A percentile compares a stretch with the other conserved stretches of the same genome.
Conservation (phyloP, 2,113 vertebrate species). For the Baryphthengus martii region DNA sequence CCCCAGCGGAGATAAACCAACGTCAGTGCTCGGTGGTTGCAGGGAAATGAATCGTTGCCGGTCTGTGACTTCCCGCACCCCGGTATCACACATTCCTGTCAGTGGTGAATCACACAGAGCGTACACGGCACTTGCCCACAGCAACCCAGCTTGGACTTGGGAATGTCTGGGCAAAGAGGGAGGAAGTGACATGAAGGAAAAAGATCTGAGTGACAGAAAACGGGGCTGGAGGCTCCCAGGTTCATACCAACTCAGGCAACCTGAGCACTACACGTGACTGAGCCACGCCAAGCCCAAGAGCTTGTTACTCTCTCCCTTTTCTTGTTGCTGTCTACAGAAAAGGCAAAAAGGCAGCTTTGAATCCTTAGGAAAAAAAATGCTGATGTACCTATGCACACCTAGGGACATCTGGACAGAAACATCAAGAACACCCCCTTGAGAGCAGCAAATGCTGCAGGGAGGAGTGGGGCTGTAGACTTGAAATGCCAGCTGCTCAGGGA, state of each 20-base stretch:
- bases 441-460: neutral
- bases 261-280: neutral
- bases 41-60: neutral
- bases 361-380: neutral
- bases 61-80: neutral
- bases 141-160: neutral
- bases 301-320: neutral
- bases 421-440: rapidly evolving
- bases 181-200: neutral
- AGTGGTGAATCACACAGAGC: neutral
- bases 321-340: neutral
- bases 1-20: neutral
- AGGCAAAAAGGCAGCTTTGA: neutral
- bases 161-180: neutral
- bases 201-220: neutral
- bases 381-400: neutral
- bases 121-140: neutral
- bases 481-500: neutral
- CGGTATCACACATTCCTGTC: neutral
- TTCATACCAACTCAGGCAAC: neutral
- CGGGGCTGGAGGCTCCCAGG: neutral
- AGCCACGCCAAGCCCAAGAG: rapidly evolving
- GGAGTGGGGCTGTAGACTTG: neutral
- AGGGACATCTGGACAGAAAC: neutral
- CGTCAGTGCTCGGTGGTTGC: neutral